Base-by-base conservation (phyloP, 92 coral and sea anemone species). In the Epizoanthus illoricatus region DNA sequence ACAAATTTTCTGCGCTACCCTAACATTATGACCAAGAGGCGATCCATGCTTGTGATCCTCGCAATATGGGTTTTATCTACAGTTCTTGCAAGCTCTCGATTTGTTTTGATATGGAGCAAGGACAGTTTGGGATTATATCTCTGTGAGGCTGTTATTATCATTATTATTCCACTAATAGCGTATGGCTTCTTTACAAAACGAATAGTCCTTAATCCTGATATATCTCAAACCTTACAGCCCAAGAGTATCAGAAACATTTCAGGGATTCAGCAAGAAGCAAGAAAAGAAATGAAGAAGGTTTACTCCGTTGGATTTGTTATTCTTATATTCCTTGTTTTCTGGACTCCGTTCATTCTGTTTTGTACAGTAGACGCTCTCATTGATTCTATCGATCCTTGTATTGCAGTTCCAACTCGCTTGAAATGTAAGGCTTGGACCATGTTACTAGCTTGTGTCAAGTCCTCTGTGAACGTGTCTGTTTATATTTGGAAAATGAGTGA, bases 31-130 rank as follows among this genome's bases (percentile, higher is more conserved):
- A 78, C 11, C 43, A 78, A 63, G 82, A 78, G 54, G 36, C 64
- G 71, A 64, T 7, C 71, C 71, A 20, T 21, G 7, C 19, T 41
- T 41, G 52, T 40, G 41, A 41, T 78, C 9, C 49, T 63, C 20
- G 19, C 43, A 78, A 63, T 78, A 40, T 78, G 82, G 82, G 10
- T 63, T 63, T 45, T 78, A 78, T 63, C 82, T 42, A 78, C 82
- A 40, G 17, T 78, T 47, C 71, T 78, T n/a, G 82, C 82, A 78
- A 64, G 82, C 40, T 63, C 71, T 61, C 43, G 60, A 15, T 45
- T 41, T 47, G 67, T 63, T 42, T 62, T 43, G 21, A 19, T 64
- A 42, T 75, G 66, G 81, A 59, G 10, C 24, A 23, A n/a, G 82
- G 28, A 45, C 39, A 64, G 19, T 63, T 21, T 24, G 4, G 18